Base-by-base conservation (phyloP, 2,888 invertebrate species). In the Heteromurus nitidus region DNA sequence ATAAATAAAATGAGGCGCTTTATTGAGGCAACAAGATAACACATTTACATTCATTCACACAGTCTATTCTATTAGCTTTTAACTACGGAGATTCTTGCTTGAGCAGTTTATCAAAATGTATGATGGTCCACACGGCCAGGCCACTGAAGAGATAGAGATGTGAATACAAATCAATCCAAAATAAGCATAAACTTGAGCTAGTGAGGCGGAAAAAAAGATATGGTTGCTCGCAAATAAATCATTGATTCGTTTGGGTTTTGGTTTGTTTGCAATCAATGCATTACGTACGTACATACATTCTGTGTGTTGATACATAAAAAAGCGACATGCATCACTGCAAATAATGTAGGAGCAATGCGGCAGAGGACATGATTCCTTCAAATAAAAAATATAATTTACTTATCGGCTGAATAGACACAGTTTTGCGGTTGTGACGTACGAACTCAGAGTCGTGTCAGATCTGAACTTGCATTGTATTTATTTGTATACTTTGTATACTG, bases 141-240 rank as follows among this genome's bases (percentile, higher is more conserved):
- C 44, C n/a, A n/a, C 2, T 44, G 44, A 44, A 44, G n/a, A n/a
- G n/a, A 44, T 13, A n/a, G 44, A 44, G n/a, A n/a, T n/a, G n/a
- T n/a, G n/a, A n/a, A n/a, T n/a, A n/a, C 44, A 44, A 44, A 44
- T 44, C 44, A 44, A 44, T 44, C n/a, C 16, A 44, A 44, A 44
- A 44, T 9, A 44, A 44, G 44, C 13, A n/a, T n/a, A 44, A 44
- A 44, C n/a, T n/a, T n/a, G n/a, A n/a, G n/a, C n/a, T n/a, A n/a
- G n/a, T n/a, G n/a, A n/a, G n/a, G n/a, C n/a, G n/a, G n/a, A n/a
- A n/a, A n/a, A n/a, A n/a, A n/a, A n/a, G n/a, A n/a, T n/a, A n/a
- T n/a, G 16, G 5, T 36, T 36, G 44, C 44, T 44, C n/a, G 44
- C 44, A n/a, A n/a, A 44, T 44, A 44, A 44, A 44, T 44, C 44